Evolutionary conservation across 1,140 invertebrate species (phyloP).

Genomic region (Caenorhabditis inopinata): DNA sequence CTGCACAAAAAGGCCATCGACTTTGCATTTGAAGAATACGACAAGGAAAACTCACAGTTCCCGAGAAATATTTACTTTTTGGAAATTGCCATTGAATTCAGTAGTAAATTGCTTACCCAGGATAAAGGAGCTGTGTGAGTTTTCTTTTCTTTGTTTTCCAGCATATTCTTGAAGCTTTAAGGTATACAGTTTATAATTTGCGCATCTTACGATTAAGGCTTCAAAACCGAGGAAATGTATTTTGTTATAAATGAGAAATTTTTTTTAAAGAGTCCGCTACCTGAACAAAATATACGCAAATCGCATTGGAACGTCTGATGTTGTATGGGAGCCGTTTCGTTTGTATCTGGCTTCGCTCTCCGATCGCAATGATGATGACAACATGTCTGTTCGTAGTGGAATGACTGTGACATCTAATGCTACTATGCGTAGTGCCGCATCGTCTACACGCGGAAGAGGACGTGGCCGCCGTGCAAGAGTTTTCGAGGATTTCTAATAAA

Average conservation of each 20-base stretch:
- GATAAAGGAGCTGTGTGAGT: constrained; percentile 85
- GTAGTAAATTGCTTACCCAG: constrained; percentile 89
- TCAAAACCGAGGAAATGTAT: too few species aligned
- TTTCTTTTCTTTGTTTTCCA: too few species aligned
- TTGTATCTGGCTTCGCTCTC: neutral
- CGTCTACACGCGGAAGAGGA: neutral
- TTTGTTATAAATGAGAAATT: neutral
- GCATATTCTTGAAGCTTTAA: too few species aligned
- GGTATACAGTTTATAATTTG: too few species aligned
- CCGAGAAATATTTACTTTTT: constrained; percentile 86
- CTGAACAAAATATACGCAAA: neutral
- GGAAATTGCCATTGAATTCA: constrained; percentile 91
- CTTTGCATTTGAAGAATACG: constrained; percentile 19
- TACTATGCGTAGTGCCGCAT: neutral
- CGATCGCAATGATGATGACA: neutral
- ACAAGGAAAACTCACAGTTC: neutral
- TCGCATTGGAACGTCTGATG: neutral
- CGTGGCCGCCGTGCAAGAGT: neutral
- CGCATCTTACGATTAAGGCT: too few species aligned
- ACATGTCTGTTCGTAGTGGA: neutral
- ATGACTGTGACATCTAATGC: neutral
- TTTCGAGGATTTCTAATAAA: neutral
- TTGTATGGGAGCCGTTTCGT: neutral
- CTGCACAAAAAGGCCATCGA: constrained; percentile 75
- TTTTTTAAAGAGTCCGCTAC: neutral